Conservation (phyloP, 2,888 invertebrate species). For the Lordiphosa andalusiaca region DNA sequence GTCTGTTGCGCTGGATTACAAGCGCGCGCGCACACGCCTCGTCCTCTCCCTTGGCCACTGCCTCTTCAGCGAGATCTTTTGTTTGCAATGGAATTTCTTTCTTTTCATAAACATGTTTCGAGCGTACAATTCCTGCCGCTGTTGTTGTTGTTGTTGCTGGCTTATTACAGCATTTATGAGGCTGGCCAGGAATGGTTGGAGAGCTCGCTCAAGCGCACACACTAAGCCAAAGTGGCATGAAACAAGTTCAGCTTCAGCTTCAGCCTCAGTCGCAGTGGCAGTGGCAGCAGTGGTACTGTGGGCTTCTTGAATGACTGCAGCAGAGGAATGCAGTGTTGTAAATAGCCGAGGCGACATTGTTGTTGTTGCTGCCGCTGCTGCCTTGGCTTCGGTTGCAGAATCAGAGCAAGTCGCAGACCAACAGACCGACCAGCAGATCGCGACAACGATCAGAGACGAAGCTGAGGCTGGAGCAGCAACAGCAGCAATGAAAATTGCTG, state of each 20-base stretch:
- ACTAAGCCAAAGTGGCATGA: slow-evolving; percentile 65
- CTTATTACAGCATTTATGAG: slow-evolving; percentile 73
- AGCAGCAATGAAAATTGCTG: slow-evolving; percentile 74
- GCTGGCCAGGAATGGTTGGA: slow-evolving; percentile 45
- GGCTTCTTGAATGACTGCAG: slow-evolving; percentile 68
- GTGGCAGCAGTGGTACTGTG: slow-evolving; percentile 21
- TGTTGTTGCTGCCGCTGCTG: slow-evolving; percentile 24
- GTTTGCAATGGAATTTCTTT: slow-evolving; percentile 76
- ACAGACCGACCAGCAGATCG: slow-evolving; percentile 51
- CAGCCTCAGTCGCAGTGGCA: slow-evolving; percentile 14
- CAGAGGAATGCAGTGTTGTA: slow-evolving; percentile 70
- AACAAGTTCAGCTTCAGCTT: slow-evolving; percentile 58
- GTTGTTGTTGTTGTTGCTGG: slow-evolving; percentile 40
- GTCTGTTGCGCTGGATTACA: slow-evolving; percentile 50
- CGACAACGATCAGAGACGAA: slow-evolving; percentile 62
- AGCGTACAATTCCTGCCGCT: slow-evolving; percentile 32
- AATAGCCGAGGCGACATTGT: slow-evolving; percentile 64
- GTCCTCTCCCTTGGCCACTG: slow-evolving; percentile 37
- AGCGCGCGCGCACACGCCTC: slow-evolving; percentile 50
- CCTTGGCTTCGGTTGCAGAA: slow-evolving; percentile 46
- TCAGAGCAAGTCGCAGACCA: slow-evolving; percentile 56
- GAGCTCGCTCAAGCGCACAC: slow-evolving; percentile 51
- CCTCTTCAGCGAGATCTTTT: slow-evolving; percentile 44
- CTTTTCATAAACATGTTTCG: slow-evolving; percentile 75
- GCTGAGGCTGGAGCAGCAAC: slow-evolving; percentile 30